Percentiles rank a stretch among this genome's conserved stretches.
These are phyloP conservation scores for Plagodis pulveraria DNA, from an alignment of 2,888 invertebrate genomes.

Conservation along the genomic window DNA sequence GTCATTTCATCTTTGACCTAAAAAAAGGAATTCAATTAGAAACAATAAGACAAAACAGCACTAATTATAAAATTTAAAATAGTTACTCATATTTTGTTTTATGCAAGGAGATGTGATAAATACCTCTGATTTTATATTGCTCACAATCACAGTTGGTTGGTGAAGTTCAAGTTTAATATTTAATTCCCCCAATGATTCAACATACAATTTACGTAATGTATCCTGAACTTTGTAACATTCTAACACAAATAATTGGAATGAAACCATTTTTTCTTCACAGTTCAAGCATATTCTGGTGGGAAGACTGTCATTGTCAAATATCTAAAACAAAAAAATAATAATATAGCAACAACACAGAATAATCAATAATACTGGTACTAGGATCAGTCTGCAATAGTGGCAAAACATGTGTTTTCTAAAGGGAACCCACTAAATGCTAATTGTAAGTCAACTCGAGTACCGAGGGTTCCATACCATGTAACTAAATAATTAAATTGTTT, in stretches of 20 bases:
- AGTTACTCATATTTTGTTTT: too few relatives aligned
- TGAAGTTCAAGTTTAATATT: conserved; percentile 53
- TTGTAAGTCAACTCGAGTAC: too few relatives aligned
- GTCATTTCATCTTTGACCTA: conserved; percentile 75
- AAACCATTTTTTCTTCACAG: conserved; percentile 78
- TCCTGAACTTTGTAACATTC: conserved; percentile 76
- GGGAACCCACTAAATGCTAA: too few relatives aligned
- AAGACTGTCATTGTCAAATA: conserved; percentile 66
- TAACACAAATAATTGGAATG: conserved; percentile 73
- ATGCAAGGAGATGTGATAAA: too few relatives aligned
- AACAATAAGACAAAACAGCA: neutral
- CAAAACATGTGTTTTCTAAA: too few relatives aligned
- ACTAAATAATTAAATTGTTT: too few relatives aligned
- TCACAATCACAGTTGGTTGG: conserved; percentile 29
- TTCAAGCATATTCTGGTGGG: conserved; percentile 73
- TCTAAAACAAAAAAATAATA: conserved; percentile 50
- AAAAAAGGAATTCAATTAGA: conserved; percentile 31
- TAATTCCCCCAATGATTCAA: conserved; percentile 43
- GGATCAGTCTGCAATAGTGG: too few relatives aligned
- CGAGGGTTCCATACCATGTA: too few relatives aligned
- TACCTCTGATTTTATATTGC: conserved; percentile 71
- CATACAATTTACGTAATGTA: conserved; percentile 56
- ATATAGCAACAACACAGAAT: neutral
- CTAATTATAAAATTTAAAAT: too few relatives aligned
- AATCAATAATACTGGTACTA: too few relatives aligned